Evolutionary conservation across 53 echinoderm and acorn worm genomes (phyloP), one percentile per base, ranked within the genome.

Genomic region (Hippasteria phrygiana): DNA sequence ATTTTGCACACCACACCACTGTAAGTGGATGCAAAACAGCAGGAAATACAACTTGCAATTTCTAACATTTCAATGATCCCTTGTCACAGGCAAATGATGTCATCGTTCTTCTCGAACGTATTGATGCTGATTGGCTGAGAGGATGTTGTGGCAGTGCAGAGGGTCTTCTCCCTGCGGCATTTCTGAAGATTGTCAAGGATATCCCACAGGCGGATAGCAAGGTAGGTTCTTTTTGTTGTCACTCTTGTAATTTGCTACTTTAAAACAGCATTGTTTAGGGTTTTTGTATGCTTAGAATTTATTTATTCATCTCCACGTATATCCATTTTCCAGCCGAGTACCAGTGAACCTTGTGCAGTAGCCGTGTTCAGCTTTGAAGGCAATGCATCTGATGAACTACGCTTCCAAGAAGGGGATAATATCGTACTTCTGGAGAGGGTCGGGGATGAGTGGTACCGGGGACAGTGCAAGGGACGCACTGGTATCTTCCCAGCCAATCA

Each of bases 41-140:
- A n/a, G n/a, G n/a, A n/a, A n/a, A n/a, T n/a, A n/a, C n/a, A n/a
- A n/a, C n/a, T n/a, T n/a, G n/a, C n/a, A n/a, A n/a, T n/a, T n/a
- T n/a, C n/a, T n/a, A n/a, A n/a, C n/a, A n/a, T n/a, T n/a, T n/a
- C n/a, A n/a, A n/a, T n/a, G n/a, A n/a, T n/a, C n/a, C n/a, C 22
- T 45, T 45, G 59, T 43, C 34, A 24, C 73, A 91, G 91, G 56
- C 88, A 3, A 83, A 97, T 78, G 97, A 97, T 85, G 59, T 89
- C 32, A 97, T 97, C 77, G 90, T 97, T 36, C 80, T 97, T 1
- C 64, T 91, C 51, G 92, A 79, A 69, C 92, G 92, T 54, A 90
- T 97, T 36, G 95, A 97, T 90, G 92, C 93, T 71, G 97, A 95
- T 80, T 97, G 97, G 97, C 78, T 93, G 63, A 74, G 84, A 69